Evolutionary conservation across 1,140 invertebrate species (phyloP).

Genomic region (Diabrotica virgifera): DNA sequence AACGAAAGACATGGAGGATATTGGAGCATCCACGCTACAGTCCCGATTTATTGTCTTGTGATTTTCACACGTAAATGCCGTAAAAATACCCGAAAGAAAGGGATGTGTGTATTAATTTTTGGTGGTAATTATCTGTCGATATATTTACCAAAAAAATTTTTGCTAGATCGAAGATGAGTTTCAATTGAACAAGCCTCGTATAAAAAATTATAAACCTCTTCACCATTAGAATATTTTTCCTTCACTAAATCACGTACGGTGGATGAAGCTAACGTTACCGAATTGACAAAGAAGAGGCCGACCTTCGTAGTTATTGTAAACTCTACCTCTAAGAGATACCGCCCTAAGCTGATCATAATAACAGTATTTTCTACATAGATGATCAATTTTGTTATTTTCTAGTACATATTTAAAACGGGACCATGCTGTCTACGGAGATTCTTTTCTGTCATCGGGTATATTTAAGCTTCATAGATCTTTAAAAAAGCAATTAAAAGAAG

Average conservation of each 20-base stretch:
- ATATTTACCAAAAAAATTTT: no score
- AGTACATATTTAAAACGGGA: conserved; percentile 11
- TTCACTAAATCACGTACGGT: background rate
- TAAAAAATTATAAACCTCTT: background rate
- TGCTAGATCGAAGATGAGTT: no score
- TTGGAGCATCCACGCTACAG: no score
- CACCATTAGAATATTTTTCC: background rate
- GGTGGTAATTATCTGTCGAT: no score
- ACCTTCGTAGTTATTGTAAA: background rate
- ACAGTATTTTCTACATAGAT: conserved; percentile 18
- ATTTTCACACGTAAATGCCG: no score
- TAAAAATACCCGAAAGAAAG: no score
- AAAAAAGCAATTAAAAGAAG: no score
- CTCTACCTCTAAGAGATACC: background rate
- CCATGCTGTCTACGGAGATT: conserved; percentile 16
- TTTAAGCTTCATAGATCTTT: no score
- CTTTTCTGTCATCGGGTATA: background rate
- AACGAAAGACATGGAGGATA: no score
- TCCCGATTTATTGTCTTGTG: no score
- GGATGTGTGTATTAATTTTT: no score
- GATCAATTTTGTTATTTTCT: conserved; percentile 1
- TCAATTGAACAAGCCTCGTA: no score
- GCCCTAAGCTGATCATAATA: conserved; percentile 14
- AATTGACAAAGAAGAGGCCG: background rate
- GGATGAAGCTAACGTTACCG: background rate